Base-by-base conservation (phyloP, 2,797 vertebrate species). In the Darevskia nairensis region DNA sequence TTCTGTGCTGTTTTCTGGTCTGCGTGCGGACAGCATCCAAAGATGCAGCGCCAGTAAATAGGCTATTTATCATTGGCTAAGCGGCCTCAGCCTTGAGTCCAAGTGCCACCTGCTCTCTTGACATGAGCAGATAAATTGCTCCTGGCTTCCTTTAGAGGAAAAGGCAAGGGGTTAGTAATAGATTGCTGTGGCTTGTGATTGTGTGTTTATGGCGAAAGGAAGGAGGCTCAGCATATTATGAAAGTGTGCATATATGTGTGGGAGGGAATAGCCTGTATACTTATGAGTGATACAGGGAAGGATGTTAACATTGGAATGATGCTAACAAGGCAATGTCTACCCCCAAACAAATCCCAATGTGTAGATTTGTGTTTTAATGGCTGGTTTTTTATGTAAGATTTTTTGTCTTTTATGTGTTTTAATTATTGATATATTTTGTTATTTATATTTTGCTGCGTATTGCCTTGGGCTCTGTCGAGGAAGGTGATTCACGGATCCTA, bases 61-160 rank as follows among this genome's bases (percentile, higher is more conserved):
- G 11, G 64, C 89, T 89, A 88, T 94, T 92, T 89, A 88, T 92
- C 92, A 85, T 0, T 23, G 76, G 86, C 77, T 92, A 86, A 92
- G 85, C 10, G 0, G 86, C 79, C 84, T 91, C 90, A 92, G 90
- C 93, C 93, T 93, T 84, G 55, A 90, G 89, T 27, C 78, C 85
- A 7, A 0, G 80, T 76, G 90, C 89, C 90, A 94, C 90, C 92
- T 95, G 92, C 89, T 92, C 84, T 68, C 44, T 59, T 0, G 1
- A 59, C 90, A 84, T 0, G 0, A 80, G 88, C 76, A 88, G 89
- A 93, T 89, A 92, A 93, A 94, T 93, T 93, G 90, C 0, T 0
- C 50, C 5, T 0, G 3, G 82, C 75, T 88, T 44, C 69, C 82
- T 10, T 0, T 0, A 6, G 79, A 76, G 72, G 27, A 79, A 9